Conservation (phyloP, 2,113 vertebrate species). For the Heterotis niloticus region DNA sequence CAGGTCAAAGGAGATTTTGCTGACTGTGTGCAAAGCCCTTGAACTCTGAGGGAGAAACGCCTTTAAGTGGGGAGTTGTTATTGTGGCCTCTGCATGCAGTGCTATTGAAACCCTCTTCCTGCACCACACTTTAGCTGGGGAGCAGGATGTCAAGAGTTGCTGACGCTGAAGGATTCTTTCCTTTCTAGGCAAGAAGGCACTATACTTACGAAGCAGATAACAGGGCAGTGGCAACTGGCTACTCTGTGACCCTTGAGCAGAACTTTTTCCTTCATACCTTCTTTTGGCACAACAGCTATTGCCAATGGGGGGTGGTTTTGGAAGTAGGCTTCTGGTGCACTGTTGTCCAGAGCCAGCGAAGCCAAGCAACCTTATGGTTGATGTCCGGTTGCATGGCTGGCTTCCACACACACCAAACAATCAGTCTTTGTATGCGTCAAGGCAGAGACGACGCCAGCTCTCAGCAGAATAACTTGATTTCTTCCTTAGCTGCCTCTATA, state of each 20-base stretch:
- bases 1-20: constrained; percentile 43
- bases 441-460: neutral
- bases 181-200: neutral
- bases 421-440: constrained; percentile 5
- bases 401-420: neutral
- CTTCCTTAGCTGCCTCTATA: constrained; percentile 43
- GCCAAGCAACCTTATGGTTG: no score
- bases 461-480: constrained; percentile 49
- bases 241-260: constrained; percentile 24
- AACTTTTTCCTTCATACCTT: no score
- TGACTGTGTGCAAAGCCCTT: constrained; percentile 34
- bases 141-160: constrained; percentile 15
- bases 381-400: neutral
- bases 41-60: neutral
- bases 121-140: neutral
- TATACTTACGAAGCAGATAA: constrained; percentile 38
- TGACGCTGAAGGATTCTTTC: neutral
- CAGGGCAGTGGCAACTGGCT: no score
- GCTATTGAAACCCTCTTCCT: neutral
- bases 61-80: constrained; percentile 25
- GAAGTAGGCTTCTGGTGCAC: no score
- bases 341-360: no score
- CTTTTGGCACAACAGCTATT: no score
- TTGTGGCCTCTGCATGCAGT: neutral
- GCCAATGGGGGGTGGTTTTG: no score